phyloP scores from a whole-genome alignment of 2,888 invertebrate species.

The Dione juno region DNA sequence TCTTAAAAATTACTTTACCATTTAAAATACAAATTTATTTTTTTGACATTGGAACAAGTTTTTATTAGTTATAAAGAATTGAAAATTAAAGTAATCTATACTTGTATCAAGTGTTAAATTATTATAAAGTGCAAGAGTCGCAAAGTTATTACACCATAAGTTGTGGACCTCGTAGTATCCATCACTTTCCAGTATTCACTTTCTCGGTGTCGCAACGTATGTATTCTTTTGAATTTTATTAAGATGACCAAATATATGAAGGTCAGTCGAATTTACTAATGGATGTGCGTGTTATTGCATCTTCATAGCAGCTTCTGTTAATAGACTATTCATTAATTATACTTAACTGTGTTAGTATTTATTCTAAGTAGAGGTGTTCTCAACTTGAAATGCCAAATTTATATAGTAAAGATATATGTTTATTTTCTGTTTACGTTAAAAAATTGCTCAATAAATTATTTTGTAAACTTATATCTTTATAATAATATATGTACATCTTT shows the following conservation, averaged over 20 bases:
- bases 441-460: too few relatives aligned
- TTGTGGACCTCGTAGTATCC: conserved; percentile 33
- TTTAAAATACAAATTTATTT: not conserved
- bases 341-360: not conserved
- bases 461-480: too few relatives aligned
- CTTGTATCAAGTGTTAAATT: not conserved
- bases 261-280: conserved; percentile 24
- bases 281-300: not conserved
- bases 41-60: too few relatives aligned
- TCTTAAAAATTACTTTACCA: not conserved
- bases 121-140: not conserved
- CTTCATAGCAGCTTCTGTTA: conserved; percentile 7
- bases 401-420: not conserved
- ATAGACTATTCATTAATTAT: conserved; percentile 22
- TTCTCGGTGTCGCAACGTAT: conserved; percentile 24
- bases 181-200: conserved; percentile 35
- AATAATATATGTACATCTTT: too few relatives aligned
- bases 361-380: not conserved
- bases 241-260: conserved; percentile 26
- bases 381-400: not conserved
- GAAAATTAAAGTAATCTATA: not conserved
- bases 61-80: not conserved
- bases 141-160: conserved; percentile 12
- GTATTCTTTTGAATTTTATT: conserved; percentile 25
- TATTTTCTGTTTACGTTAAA: too few relatives aligned